Base-by-base conservation (phyloP, 2,888 invertebrate species). In the Gastrophysa polygoni region DNA sequence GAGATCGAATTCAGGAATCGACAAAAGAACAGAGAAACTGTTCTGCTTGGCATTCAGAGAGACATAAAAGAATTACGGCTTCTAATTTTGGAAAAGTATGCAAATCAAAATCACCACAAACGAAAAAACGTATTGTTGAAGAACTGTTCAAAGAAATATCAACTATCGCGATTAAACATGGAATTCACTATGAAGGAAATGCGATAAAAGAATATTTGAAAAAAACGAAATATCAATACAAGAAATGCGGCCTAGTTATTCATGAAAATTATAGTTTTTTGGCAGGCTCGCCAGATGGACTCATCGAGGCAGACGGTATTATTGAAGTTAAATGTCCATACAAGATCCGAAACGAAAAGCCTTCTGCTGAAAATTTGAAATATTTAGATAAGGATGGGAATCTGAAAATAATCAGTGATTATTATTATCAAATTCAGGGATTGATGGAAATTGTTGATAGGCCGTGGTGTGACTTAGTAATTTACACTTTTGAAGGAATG, bases 291-390 rank as follows among this genome's bases (percentile, higher is more conserved):
- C 44, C 54, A 24, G 54, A 54, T 10, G 44, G 43, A 11, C 43
- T 54, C 7, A 20, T 54, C 16, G 14, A 32, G n/a, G 54, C 11
- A 18, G 54, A 54, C 7, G 54, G 54, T 3, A 34, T 54, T 8
- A 17, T 54, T 8, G 55, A 46, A 28, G 17, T 49, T 6, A 50
- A 50, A 50, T 50, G 49, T 10, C 29, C 49, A 50, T 50, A 29
- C 11, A 44, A 50, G 18, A 29, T 50, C 16, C 14, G 49, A 4
- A 18, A 50, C 8, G 28, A 18, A 16, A 11, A 50, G 16, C 16
- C 6, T 16, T 10, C 8, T 5, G 14, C 28, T 29, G 16, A 16
- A n/a, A 18, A 34, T 18, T 34, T 51, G 1, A 11, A 17, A 21
- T 51, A 51, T 21, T 20, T 51, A n/a, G 51, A 34, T 34, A 11